Conservation (phyloP, 2,797 vertebrate genomes). For the Premnoplex brunnescens region DNA sequence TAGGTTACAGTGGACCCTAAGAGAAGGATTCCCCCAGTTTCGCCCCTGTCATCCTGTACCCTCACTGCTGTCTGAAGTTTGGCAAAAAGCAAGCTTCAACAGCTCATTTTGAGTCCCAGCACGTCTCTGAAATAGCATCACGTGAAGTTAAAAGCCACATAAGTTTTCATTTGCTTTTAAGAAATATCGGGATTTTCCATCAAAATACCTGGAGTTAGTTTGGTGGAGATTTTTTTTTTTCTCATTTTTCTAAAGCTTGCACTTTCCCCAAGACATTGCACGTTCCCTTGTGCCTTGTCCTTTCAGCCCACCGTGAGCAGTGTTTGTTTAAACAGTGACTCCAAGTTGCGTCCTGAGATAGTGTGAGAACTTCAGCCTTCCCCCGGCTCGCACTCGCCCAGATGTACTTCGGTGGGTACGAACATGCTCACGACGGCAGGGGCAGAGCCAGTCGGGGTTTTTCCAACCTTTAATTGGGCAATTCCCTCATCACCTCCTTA, state of each 20-base stretch:
- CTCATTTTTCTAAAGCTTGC: not conserved
- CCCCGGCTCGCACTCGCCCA: rapidly evolving
- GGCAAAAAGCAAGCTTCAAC: not conserved
- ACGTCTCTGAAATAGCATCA: not conserved
- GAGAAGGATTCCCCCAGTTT: not conserved
- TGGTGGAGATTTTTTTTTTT: not conserved
- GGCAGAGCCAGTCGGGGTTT: not conserved
- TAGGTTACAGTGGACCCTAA: not conserved
- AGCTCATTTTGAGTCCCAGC: not conserved
- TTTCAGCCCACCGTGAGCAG: rapidly evolving
- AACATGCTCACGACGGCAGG: rapidly evolving
- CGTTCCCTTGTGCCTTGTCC: not conserved
- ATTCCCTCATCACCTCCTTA: not conserved
- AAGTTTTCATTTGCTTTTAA: not conserved
- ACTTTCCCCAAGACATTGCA: not conserved
- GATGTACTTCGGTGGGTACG: rapidly evolving
- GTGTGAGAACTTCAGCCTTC: not conserved
- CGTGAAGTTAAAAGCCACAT: not conserved
- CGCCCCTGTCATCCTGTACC: not conserved
- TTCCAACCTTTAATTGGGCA: not conserved
- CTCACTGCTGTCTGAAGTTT: not conserved
- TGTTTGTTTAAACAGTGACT: not conserved
- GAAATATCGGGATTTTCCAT: not conserved
- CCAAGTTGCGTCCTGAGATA: not conserved
- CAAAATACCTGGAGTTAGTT: not conserved